Evolutionary conservation across 1,140 invertebrate species (phyloP).

Genomic region (Euura lappo): DNA sequence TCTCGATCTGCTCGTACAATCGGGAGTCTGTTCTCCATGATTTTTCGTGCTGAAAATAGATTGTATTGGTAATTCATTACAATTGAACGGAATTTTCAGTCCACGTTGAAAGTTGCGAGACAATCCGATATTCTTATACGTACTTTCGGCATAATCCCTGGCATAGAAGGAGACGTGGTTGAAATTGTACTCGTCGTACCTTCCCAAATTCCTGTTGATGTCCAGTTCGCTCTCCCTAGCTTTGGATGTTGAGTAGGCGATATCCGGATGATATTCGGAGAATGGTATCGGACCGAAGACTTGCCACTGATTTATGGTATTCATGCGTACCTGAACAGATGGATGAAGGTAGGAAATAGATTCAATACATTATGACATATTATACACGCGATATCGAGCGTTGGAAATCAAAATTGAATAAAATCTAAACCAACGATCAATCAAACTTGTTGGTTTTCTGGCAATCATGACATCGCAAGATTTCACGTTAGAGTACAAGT

Average conservation of each 20-base stretch:
- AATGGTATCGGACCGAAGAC: slow-evolving; percentile 86
- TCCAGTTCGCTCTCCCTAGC: slow-evolving; percentile 68
- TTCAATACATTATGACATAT: slow-evolving; percentile 32
- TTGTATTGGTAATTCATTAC: slow-evolving; percentile 11
- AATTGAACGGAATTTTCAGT: slow-evolving; percentile 6
- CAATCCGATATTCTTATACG: slow-evolving; percentile 29
- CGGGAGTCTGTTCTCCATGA: slow-evolving; percentile 64
- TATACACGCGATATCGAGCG: slow-evolving; percentile 28
- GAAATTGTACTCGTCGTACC: slow-evolving; percentile 77
- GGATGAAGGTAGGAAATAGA: background rate
- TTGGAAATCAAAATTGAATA: slow-evolving; percentile 14
- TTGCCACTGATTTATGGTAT: slow-evolving; percentile 81
- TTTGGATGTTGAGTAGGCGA: slow-evolving; percentile 64
- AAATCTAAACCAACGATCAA: slow-evolving; percentile 10
- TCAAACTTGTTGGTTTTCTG: slow-evolving; percentile 21
- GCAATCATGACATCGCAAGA: background rate
- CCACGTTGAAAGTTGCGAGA: background rate
- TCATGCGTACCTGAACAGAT: slow-evolving; percentile 75
- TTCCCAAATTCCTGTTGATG: slow-evolving; percentile 78
- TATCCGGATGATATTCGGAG: slow-evolving; percentile 72
- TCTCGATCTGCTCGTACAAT: slow-evolving; percentile 70
- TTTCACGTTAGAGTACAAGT: background rate
- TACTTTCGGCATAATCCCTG: slow-evolving; percentile 78
- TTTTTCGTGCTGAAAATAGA: slow-evolving; percentile 66
- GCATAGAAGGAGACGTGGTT: slow-evolving; percentile 83